phyloP scores from a whole-genome alignment of 2,113 vertebrate species.

The Cyprinodon brontotheroides region DNA sequence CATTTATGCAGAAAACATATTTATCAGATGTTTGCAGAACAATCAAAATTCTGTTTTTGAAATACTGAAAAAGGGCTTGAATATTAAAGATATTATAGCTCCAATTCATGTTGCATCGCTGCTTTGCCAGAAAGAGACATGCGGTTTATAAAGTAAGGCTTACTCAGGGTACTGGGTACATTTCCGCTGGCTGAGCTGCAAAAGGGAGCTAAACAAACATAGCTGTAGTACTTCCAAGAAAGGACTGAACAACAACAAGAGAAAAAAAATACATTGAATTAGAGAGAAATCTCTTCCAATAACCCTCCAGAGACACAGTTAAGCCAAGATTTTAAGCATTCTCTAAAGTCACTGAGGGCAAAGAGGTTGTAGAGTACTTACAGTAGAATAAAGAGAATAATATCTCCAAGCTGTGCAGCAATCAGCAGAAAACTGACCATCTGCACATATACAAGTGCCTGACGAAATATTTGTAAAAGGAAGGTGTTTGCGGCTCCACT shows the following conservation, averaged over 20 bases:
- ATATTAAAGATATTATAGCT: neutral
- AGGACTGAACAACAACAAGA: conserved; percentile 29
- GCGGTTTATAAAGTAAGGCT: conserved; percentile 29
- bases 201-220: conserved; percentile 51
- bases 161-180: conserved; percentile 31
- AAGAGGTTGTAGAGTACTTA: conserved; percentile 45
- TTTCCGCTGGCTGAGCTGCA: conserved; percentile 38
- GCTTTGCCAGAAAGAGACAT: conserved; percentile 20
- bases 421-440: conserved; percentile 22
- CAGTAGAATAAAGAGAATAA: conserved; percentile 1
- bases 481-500: neutral
- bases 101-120: conserved; percentile 4
- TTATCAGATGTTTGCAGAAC: neutral
- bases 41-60: neutral
- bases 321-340: conserved; percentile 57
- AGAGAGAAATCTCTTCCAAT: conserved; percentile 43
- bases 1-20: neutral
- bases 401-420: conserved; percentile 39
- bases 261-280: conserved; percentile 32
- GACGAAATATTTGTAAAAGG: neutral
- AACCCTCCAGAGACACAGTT: conserved; percentile 32
- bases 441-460: neutral
- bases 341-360: conserved; percentile 51
- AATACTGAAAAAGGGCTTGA: neutral
- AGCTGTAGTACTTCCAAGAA: conserved; percentile 49